These are phyloP conservation scores for Acleris laterana DNA, from an alignment of 2,888 invertebrate genomes.

Conservation along the genomic window DNA sequence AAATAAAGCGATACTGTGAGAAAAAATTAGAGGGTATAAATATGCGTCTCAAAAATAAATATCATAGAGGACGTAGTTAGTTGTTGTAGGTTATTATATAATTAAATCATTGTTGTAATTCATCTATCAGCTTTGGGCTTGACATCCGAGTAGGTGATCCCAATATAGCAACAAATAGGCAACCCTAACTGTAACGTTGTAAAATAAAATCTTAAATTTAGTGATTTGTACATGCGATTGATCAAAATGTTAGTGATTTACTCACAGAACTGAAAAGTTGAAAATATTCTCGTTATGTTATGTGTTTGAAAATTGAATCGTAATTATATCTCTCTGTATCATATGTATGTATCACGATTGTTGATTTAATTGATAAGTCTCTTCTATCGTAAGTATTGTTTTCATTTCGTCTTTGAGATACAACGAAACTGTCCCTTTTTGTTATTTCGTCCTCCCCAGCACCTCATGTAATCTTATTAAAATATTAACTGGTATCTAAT, in stretches of 20 bases:
- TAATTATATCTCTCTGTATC: constrained; percentile 71
- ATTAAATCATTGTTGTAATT: constrained; percentile 63
- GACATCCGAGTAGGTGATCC: constrained; percentile 60
- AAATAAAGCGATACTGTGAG: constrained; percentile 84
- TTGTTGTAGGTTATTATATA: constrained; percentile 69
- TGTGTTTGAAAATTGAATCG: constrained; percentile 72
- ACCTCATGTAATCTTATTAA: constrained; percentile 63
- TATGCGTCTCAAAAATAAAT: constrained; percentile 71
- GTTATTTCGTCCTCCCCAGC: constrained; percentile 55
- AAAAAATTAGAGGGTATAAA: constrained; percentile 78
- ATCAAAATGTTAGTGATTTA: constrained; percentile 78
- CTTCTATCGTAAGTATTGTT: constrained; percentile 57
- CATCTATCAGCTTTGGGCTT: constrained; percentile 69
- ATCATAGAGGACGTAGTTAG: constrained; percentile 78
- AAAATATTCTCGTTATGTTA: constrained; percentile 79
- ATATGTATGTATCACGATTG: constrained; percentile 77
- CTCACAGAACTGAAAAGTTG: constrained; percentile 84
- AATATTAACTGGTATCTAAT: constrained; percentile 65
- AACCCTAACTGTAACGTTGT: constrained; percentile 33
- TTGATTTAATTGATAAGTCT: constrained; percentile 80
- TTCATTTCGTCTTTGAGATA: constrained; percentile 58
- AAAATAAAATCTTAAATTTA: constrained; percentile 32
- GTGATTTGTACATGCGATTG: constrained; percentile 57
- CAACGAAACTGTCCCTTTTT: constrained; percentile 68
- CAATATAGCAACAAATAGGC: constrained; percentile 43